phyloP scores from a whole-genome alignment of 2,113 vertebrate genomes.

The Sebastes schlegelii region DNA sequence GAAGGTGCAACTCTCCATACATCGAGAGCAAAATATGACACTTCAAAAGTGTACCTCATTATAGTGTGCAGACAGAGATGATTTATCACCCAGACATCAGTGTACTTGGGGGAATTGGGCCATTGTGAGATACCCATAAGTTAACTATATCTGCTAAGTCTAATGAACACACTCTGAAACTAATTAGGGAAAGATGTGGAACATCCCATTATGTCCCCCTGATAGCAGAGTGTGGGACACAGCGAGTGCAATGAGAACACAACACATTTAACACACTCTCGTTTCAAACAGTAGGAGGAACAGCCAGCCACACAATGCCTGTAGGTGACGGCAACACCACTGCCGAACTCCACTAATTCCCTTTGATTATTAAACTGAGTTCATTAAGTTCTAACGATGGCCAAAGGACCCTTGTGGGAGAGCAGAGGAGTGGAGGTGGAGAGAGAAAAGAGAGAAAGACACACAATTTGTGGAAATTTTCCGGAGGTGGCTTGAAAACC shows the following conservation, averaged over 20 bases:
- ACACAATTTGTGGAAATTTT: slow-evolving; percentile 19
- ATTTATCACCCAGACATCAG: slow-evolving; percentile 71
- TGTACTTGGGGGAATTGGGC: slow-evolving; percentile 49
- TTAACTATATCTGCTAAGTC: slow-evolving; percentile 68
- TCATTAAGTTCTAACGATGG: slow-evolving; percentile 74
- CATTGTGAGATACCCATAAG: slow-evolving; percentile 61
- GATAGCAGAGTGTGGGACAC: slow-evolving; percentile 40
- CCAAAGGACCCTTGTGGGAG: slow-evolving; percentile 56
- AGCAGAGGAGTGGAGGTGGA: slow-evolving; percentile 6
- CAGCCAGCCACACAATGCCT: slow-evolving; percentile 22
- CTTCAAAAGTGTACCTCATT: slow-evolving; percentile 60
- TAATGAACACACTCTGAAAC: slow-evolving; percentile 74
- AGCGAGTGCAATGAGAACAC: slow-evolving; percentile 36
- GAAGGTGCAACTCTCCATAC: slow-evolving; percentile 28
- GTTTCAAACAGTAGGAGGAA: slow-evolving; percentile 30
- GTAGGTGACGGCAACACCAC: slow-evolving; percentile 47
- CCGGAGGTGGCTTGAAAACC: slow-evolving; percentile 51
- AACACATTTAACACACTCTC: slow-evolving; percentile 47
- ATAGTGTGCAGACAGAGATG: slow-evolving; percentile 57
- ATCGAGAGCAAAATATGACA: slow-evolving; percentile 46
- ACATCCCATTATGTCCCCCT: slow-evolving; percentile 54
- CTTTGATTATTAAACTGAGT: slow-evolving; percentile 68
- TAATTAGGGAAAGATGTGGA: slow-evolving; percentile 74
- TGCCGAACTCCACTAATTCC: slow-evolving; percentile 51
- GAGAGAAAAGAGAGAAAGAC: slow-evolving; percentile 1